Evolutionary conservation across 2,888 invertebrate genomes (phyloP).

Genomic region (Celastrina argiolus): DNA sequence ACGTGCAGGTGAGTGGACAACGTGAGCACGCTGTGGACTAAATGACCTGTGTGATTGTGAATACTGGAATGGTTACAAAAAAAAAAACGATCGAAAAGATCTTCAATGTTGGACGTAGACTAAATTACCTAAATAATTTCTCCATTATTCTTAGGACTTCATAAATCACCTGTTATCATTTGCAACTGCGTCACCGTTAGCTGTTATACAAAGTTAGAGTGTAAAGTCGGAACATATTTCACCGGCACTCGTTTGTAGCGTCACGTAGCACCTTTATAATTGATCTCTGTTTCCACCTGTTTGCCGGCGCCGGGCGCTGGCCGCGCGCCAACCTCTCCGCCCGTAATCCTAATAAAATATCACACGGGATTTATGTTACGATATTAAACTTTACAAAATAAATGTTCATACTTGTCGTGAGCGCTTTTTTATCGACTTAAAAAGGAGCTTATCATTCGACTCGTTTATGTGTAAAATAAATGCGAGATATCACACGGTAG

Average conservation of each 20-base stretch:
- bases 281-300: constrained; percentile 16
- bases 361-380: neutral
- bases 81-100: neutral
- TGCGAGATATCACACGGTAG: neutral
- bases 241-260: constrained; percentile 4
- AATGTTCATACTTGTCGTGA: neutral
- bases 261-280: constrained; percentile 15
- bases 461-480: neutral
- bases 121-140: neutral
- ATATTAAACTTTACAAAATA: constrained; percentile 11
- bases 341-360: constrained; percentile 11
- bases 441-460: neutral
- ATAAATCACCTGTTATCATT: constrained; percentile 10
- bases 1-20: constrained; percentile 82
- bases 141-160: neutral
- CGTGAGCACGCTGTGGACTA: neutral
- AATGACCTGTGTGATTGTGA: no score
- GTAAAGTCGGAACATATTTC: constrained; percentile 1
- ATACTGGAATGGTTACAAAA: no score
- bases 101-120: neutral
- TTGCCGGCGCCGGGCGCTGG: neutral
- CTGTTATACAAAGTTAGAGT: constrained; percentile 3
- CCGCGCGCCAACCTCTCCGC: constrained; percentile 1
- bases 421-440: constrained; percentile 1
- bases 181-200: constrained; percentile 5